Evolutionary conservation across 2,888 invertebrate species (phyloP), one percentile per base, ranked within the genome.

Genomic region (Drosophila nigritarsus): DNA sequence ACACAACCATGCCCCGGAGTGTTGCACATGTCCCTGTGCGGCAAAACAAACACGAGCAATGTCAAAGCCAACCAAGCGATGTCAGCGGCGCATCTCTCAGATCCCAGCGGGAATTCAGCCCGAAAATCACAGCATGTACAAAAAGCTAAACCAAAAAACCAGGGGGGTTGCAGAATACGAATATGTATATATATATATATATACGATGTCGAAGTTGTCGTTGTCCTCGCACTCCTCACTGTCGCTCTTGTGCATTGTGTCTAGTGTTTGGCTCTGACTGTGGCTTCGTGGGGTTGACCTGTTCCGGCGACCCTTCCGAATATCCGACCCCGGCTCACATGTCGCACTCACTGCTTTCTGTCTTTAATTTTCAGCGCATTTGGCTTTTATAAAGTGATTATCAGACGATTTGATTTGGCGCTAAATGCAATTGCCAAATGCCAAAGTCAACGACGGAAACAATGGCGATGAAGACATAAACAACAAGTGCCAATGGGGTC

Each of bases 311-410:
- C 67, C 60, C 63, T 67, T 51, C 40, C 40, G 13, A 36, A 32
- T 7, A 9, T 29, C 27, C 49, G 18, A 36, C 36, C 18, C 34
- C 29, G 53, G 73, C 63, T 78, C 87, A 76, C 89, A 84, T 83
- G 83, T 83, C 75, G 80, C 63, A 80, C 71, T 69, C 78, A 73
- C 56, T 73, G 76, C 84, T 74, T 86, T 89, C 88, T 88, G 82
- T 87, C 90, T 91, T 90, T 89, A 91, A 91, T 91, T 91, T 89
- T 87, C 82, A 75, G 81, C 84, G 78, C 90, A 91, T 89, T 92
- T 92, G 91, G 92, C 92, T 92, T 92, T 92, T 93, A 89, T 93
- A 92, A 93, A 92, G 85, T 92, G 92, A 93, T 93, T 93, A 93
- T 92, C 92, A 83, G 90, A 88, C 92, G 92, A 93, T 93, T 93